Evolutionary conservation across 1,140 invertebrate species (phyloP).

Genomic region (Heliconius melpomene): DNA sequence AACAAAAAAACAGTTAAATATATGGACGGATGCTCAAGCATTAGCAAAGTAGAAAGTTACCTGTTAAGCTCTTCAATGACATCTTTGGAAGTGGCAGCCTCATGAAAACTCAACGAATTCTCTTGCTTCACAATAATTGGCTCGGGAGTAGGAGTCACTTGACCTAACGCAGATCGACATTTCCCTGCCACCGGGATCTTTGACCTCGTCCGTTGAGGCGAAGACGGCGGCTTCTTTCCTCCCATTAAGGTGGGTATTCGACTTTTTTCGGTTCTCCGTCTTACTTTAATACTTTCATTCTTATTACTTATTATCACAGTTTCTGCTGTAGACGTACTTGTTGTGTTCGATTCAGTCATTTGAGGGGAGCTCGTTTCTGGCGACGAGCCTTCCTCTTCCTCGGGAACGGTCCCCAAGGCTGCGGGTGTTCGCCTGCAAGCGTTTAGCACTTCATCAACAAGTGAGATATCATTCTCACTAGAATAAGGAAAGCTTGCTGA

Average conservation of each 20-base stretch:
- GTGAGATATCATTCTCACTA: conserved; percentile 65
- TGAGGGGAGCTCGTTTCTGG: conserved; percentile 78
- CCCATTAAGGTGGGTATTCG: conserved; percentile 75
- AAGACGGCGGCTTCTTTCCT: conserved; percentile 69
- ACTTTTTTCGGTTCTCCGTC: conserved; percentile 63
- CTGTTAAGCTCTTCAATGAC: conserved; percentile 89
- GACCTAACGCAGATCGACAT: conserved; percentile 38
- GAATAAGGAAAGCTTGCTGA: conserved; percentile 64
- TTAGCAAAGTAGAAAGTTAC: conserved; percentile 36
- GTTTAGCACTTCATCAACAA: conserved; percentile 74
- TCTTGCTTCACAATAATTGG: conserved; percentile 75
- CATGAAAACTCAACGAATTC: conserved; percentile 84
- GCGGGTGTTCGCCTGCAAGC: conserved; percentile 72
- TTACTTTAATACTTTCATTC: conserved; percentile 61
- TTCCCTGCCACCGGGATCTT: conserved; percentile 68
- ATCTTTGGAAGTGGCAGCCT: conserved; percentile 87
- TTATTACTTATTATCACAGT: conserved; percentile 82
- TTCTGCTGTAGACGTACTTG: conserved; percentile 84
- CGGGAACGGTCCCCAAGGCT: conserved; percentile 82
- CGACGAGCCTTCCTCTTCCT: conserved; percentile 82
- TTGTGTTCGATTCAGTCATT: conserved; percentile 85
- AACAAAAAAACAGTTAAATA: neutral
- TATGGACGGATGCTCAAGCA: neutral
- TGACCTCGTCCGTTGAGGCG: conserved; percentile 61
- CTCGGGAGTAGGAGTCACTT: conserved; percentile 47